A percentile compares a stretch with the other conserved stretches of the same genome.
These are phyloP conservation scores for Camelus dromedarius DNA, from an alignment of 2,113 vertebrate species.

Conservation along the genomic window DNA sequence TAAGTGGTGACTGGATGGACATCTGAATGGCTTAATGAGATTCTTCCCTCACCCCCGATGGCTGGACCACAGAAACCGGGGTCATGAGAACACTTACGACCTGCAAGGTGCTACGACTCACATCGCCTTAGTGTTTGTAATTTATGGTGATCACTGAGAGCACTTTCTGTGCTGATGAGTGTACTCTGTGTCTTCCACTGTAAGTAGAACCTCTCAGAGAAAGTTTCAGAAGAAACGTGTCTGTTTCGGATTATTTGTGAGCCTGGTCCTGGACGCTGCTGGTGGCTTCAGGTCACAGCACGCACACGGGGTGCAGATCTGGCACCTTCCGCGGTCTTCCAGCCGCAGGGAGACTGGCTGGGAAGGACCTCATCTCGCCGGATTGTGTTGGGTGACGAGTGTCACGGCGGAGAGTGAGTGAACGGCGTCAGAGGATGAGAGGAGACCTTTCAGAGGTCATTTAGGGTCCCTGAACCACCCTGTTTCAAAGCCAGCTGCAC, in stretches of 20 bases:
- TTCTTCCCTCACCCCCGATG: not conserved
- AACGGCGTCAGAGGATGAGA: not conserved
- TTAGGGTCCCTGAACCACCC: not conserved
- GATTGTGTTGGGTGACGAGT: not conserved
- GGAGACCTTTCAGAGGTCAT: not conserved
- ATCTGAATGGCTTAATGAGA: not conserved
- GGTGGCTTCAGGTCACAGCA: slow-evolving; percentile 63
- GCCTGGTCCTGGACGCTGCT: slow-evolving; percentile 28
- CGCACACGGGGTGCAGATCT: slow-evolving; percentile 12
- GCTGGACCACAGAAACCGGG: not conserved
- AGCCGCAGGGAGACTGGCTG: not conserved
- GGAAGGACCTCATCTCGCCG: slow-evolving; percentile 35
- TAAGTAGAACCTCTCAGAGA: slow-evolving; percentile 42
- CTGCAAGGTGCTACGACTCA: not conserved
- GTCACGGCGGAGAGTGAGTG: not conserved
- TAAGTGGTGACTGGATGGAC: not conserved
- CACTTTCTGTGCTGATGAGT: not conserved
- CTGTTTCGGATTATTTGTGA: slow-evolving; percentile 69
- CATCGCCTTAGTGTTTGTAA: not conserved
- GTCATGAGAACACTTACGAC: not conserved
- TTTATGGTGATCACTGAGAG: not conserved
- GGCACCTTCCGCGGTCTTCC: not conserved
- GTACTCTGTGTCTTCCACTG: not conserved
- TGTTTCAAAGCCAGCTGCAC: not conserved
- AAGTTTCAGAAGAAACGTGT: slow-evolving; percentile 45